Evolutionary conservation across 2,888 invertebrate genomes (phyloP).

Genomic region (Polymixis lichenea): DNA sequence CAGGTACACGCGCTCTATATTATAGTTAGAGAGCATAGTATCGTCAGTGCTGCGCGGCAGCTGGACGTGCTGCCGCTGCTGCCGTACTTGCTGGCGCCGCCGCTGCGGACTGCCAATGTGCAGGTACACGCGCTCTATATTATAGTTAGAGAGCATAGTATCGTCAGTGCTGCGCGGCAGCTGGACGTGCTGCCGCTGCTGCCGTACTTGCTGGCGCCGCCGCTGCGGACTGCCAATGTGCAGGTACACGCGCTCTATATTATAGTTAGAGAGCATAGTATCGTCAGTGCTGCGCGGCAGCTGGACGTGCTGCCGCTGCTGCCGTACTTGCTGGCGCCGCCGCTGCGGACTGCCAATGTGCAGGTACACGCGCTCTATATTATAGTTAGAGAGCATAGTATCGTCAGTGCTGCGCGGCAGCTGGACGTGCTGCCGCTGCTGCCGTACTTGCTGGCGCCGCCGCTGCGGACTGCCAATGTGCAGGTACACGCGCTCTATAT

Average conservation of each 20-base stretch:
- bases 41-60: constrained; percentile 89
- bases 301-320: constrained; percentile 94
- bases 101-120: constrained; percentile 92
- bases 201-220: constrained; percentile 93
- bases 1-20: constrained; percentile 71
- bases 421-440: constrained; percentile 94
- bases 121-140: constrained; percentile 71
- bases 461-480: constrained; percentile 92
- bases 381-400: too few relatives aligned
- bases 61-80: constrained; percentile 94
- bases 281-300: constrained; percentile 89
- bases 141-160: too few relatives aligned
- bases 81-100: constrained; percentile 93
- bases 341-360: constrained; percentile 92
- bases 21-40: too few relatives aligned
- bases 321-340: constrained; percentile 93
- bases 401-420: constrained; percentile 89
- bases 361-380: constrained; percentile 71
- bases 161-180: constrained; percentile 89
- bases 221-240: constrained; percentile 92
- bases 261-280: too few relatives aligned
- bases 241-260: constrained; percentile 71
- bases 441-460: constrained; percentile 93
- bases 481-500: constrained; percentile 71
- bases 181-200: constrained; percentile 94